A percentile compares a stretch with the other conserved stretches of the same genome.
Conservation (phyloP, 2,797 vertebrate genomes). For the Cygnus olor region DNA sequence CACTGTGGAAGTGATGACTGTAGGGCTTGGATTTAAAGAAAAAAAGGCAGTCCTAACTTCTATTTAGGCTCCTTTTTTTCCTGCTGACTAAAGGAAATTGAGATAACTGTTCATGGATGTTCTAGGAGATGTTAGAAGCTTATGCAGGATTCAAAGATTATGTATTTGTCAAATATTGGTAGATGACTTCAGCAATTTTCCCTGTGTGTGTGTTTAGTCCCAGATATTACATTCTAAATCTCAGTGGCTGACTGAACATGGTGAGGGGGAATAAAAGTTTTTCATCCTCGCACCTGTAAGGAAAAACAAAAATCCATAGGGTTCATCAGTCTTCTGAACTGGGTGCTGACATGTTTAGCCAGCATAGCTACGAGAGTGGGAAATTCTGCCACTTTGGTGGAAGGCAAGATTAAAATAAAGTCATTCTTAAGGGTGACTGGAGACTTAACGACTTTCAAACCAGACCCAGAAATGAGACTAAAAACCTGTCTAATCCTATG, state of each 20-base stretch:
- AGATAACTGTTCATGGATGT: not conserved
- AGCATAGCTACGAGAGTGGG: not conserved
- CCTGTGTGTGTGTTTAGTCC: accelerated
- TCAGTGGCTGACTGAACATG: not conserved
- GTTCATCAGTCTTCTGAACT: not conserved
- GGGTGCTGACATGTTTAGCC: not conserved
- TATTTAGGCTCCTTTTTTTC: not conserved
- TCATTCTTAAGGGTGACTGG: not conserved
- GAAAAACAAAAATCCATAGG: not conserved
- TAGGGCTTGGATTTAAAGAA: not conserved
- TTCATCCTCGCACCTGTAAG: not conserved
- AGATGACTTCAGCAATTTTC: not conserved
- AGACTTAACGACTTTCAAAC: not conserved
- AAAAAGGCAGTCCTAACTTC: not conserved
- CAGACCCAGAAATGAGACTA: not conserved
- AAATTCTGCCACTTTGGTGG: not conserved
- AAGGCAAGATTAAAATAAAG: not conserved
- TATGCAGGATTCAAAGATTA: not conserved
- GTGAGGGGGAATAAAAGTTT: not conserved
- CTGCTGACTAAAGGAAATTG: not conserved
- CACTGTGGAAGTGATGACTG: not conserved
- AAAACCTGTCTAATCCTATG: not conserved
- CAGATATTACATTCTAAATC: not conserved
- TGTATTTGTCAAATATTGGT: not conserved
- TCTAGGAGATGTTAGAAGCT: not conserved